Conservation (phyloP, 1,140 invertebrate species). For the Drosophila tropicalis region DNA sequence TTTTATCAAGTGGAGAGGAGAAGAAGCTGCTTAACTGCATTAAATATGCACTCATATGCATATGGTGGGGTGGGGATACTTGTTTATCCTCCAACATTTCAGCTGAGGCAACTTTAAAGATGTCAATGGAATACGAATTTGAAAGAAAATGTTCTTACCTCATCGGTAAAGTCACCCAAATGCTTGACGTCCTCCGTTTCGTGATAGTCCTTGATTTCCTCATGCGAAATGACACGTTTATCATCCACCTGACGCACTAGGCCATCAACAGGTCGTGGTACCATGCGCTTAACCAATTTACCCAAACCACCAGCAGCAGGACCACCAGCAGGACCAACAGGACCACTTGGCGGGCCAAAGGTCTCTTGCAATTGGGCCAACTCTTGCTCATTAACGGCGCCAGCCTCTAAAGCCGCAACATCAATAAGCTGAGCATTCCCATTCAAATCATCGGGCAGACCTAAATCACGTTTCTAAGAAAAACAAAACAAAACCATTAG, state of each 20-base stretch:
- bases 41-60: too few species aligned
- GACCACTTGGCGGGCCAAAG: constrained; percentile 45
- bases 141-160: constrained; percentile 85
- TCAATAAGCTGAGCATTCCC: constrained; percentile 68
- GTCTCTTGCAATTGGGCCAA: constrained; percentile 67
- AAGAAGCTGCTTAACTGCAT: too few species aligned
- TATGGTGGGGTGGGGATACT: too few species aligned
- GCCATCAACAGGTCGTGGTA: constrained; percentile 85
- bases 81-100: too few species aligned
- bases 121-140: too few species aligned
- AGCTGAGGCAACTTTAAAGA: too few species aligned
- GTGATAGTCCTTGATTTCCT: constrained; percentile 91
- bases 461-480: constrained; percentile 72
- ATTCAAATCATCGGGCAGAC: constrained; percentile 66
- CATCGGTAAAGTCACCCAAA: constrained; percentile 91
- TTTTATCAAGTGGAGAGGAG: too few species aligned
- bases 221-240: constrained; percentile 90
- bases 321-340: constrained; percentile 11
- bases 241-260: constrained; percentile 92
- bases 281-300: constrained; percentile 71
- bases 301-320: constrained; percentile 31
- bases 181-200: constrained; percentile 93
- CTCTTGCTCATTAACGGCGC: constrained; percentile 59
- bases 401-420: constrained; percentile 55
- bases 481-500: too few species aligned